A percentile compares a stretch with the other conserved stretches of the same genome.
Conservation (phyloP, 2,113 vertebrate genomes). For the Heptranchias perlo region DNA sequence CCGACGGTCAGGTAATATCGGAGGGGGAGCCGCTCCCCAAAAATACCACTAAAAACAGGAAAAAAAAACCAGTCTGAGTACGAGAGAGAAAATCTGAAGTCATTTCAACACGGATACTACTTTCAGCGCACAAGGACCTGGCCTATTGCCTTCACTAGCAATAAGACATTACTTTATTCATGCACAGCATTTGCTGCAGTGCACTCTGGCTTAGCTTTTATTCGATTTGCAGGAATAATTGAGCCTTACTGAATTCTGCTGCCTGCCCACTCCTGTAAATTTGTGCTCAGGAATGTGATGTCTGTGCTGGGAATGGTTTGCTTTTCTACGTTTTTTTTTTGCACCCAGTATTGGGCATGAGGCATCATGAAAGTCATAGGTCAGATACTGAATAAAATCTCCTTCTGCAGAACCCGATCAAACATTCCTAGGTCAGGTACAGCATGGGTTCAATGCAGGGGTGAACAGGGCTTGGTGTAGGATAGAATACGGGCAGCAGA, state of each 20-base stretch:
- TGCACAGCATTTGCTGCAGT: neutral
- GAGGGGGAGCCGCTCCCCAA: constrained; percentile 88
- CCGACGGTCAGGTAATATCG: constrained; percentile 83
- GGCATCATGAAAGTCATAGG: no score
- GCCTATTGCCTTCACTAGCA: neutral
- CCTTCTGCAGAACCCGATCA: neutral
- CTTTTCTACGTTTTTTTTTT: neutral
- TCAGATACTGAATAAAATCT: neutral
- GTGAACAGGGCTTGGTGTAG: neutral
- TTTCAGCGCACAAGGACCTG: neutral
- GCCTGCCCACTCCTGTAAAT: neutral
- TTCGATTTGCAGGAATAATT: neutral
- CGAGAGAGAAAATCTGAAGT: no score
- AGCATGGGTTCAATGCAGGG: neutral
- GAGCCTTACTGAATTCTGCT: neutral
- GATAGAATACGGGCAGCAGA: no score
- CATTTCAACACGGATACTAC: neutral
- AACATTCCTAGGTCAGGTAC: neutral
- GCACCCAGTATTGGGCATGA: neutral
- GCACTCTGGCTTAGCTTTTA: no score
- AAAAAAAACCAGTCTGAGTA: neutral
- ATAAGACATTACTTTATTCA: neutral
- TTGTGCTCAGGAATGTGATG: neutral
- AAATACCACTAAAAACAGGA: constrained; percentile 70
- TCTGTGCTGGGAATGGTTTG: neutral